These are phyloP conservation scores for Myanophis thanlyinensis DNA, from an alignment of 2,113 vertebrate genomes.

Conservation along the genomic window DNA sequence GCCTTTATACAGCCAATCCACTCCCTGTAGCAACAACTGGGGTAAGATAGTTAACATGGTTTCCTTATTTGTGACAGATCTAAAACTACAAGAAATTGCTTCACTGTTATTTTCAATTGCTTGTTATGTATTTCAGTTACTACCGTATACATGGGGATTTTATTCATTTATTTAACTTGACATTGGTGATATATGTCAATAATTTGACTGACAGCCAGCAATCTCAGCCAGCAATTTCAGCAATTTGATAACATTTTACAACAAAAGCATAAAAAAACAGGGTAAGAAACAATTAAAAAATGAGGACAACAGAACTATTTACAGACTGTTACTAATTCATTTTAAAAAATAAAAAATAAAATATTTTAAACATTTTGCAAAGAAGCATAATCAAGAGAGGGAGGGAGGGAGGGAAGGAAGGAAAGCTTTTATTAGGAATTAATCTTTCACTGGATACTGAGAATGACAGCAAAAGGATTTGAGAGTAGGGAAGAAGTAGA, in stretches of 20 bases:
- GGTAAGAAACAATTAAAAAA: neutral
- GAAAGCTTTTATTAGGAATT: neutral
- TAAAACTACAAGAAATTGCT: neutral
- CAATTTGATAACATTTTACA: neutral
- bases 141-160: neutral
- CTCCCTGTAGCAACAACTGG: slow-evolving; percentile 93
- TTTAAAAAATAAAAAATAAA: neutral
- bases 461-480: neutral
- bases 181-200: neutral
- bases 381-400: neutral
- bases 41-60: slow-evolving; percentile 71
- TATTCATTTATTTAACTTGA: neutral
- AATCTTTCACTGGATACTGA: neutral
- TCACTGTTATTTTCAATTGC: neutral
- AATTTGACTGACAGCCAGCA: neutral
- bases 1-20: slow-evolving; percentile 93
- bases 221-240: neutral
- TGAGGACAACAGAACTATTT: neutral
- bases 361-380: neutral
- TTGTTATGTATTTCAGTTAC: neutral
- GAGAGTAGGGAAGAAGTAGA: neutral
- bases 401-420: no score
- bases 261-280: neutral
- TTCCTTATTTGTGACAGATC: neutral
- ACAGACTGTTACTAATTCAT: neutral